Evolutionary conservation across 2,113 vertebrate species (phyloP).

Genomic region (Calcarius ornatus): DNA sequence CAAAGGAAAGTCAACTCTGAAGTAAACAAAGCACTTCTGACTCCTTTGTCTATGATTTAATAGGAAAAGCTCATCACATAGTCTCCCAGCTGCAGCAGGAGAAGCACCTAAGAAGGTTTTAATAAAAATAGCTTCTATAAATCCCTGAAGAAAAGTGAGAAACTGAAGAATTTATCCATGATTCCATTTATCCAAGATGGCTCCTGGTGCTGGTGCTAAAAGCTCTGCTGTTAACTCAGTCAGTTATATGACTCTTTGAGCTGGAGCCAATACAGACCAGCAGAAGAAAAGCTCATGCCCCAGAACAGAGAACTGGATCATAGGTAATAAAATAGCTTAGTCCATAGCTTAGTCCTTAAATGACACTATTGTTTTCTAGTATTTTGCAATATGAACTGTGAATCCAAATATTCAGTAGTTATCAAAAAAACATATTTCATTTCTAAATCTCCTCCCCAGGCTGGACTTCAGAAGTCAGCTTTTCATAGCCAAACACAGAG

Average conservation of each 20-base stretch:
- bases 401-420: neutral
- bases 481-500: neutral
- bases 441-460: neutral
- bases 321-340: neutral
- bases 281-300: neutral
- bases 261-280: neutral
- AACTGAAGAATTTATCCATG: neutral
- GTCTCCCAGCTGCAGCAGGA: constrained; percentile 14
- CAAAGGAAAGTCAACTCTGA: constrained; percentile 13
- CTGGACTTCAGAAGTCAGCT: neutral
- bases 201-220: neutral
- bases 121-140: constrained; percentile 40
- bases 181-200: constrained; percentile 44
- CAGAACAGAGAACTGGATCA: neutral
- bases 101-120: constrained; percentile 7
- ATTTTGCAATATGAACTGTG: neutral
- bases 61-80: constrained; percentile 16
- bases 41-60: neutral
- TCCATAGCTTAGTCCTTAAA: neutral
- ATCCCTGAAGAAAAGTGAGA: neutral
- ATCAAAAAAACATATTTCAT: neutral
- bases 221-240: constrained; percentile 14
- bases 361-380: neutral
- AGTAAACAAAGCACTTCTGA: constrained; percentile 41
- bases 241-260: neutral